Percentiles rank a stretch among this genome's conserved stretches.
Evolutionary conservation across 2,888 invertebrate species (phyloP).

Genomic region (Drosophila villosipedis): DNA sequence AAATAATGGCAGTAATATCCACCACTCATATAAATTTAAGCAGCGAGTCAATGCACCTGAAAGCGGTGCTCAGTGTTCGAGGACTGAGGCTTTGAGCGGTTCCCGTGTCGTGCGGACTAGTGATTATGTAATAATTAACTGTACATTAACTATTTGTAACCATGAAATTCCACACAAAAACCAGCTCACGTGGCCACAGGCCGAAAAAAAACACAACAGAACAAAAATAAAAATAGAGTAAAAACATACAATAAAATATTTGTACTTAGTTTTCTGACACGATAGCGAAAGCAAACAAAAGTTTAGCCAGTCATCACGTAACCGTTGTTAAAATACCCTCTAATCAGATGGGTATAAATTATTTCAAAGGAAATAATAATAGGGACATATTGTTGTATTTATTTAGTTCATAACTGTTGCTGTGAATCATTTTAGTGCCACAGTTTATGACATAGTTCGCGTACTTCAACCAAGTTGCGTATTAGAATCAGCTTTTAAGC

Average conservation of each 20-base stretch:
- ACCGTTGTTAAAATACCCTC: constrained; percentile 26
- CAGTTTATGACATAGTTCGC: background rate
- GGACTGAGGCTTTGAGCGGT: constrained; percentile 27
- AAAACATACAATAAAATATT: constrained; percentile 45
- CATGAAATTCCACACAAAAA: constrained; percentile 70
- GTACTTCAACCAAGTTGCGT: constrained; percentile 27
- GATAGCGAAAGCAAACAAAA: constrained; percentile 40
- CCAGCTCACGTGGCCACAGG: constrained; percentile 24
- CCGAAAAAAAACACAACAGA: background rate
- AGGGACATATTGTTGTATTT: background rate
- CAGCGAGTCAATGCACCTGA: constrained; percentile 64
- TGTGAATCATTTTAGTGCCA: background rate
- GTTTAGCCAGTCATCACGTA: background rate
- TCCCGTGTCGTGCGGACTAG: constrained; percentile 58
- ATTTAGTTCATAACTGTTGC: background rate
- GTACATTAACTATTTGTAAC: constrained; percentile 80
- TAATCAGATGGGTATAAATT: background rate
- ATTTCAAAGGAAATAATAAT: background rate
- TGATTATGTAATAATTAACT: constrained; percentile 82
- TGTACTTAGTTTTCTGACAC: constrained; percentile 52
- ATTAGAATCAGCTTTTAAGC: constrained; percentile 33
- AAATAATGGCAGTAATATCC: constrained; percentile 9
- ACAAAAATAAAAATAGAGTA: constrained; percentile 8
- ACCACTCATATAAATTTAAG: constrained; percentile 15
- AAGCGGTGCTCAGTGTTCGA: constrained; percentile 13